Evolutionary conservation across 2,797 vertebrate species (phyloP).

Genomic region (Champsocephalus gunnari): DNA sequence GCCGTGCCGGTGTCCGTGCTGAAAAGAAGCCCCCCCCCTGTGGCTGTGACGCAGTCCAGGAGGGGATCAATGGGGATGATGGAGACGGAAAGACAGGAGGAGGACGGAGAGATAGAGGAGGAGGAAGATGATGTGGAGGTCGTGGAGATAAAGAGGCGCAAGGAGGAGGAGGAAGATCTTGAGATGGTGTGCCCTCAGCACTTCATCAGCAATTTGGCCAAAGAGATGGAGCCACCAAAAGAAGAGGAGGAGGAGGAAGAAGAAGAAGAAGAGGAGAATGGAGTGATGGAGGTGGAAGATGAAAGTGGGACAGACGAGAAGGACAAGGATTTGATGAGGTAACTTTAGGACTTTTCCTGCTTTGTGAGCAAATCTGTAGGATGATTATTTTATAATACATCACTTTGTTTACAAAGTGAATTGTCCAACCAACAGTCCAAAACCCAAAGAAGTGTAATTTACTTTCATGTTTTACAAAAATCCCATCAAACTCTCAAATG

Average conservation of each 20-base stretch:
- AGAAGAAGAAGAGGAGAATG: conserved; percentile 76
- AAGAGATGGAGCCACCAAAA: conserved; percentile 63
- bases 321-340: conserved; percentile 83
- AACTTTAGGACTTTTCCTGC: conserved; percentile 23
- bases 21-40: conserved; percentile 82
- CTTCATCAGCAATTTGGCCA: conserved; percentile 53
- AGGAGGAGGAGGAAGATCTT: conserved; percentile 70
- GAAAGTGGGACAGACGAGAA: conserved; percentile 85
- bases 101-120: conserved; percentile 49
- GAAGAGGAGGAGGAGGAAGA: conserved; percentile 70
- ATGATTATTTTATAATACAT: background rate
- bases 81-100: conserved; percentile 73
- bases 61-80: conserved; percentile 69
- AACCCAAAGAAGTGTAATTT: background rate
- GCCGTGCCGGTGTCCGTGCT: conserved; percentile 81
- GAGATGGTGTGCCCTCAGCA: conserved; percentile 58
- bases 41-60: conserved; percentile 54
- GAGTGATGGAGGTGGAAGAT: conserved; percentile 80
- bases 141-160: conserved; percentile 65
- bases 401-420: background rate
- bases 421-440: background rate
- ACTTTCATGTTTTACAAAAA: background rate
- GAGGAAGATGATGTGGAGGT: conserved; percentile 69
- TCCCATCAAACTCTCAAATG: background rate
- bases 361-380: conserved; percentile 3